Percentiles rank a stretch among this genome's conserved stretches.
Evolutionary conservation across 2,797 vertebrate genomes (phyloP).

Genomic region (Phrynocephalus guinanensis): DNA sequence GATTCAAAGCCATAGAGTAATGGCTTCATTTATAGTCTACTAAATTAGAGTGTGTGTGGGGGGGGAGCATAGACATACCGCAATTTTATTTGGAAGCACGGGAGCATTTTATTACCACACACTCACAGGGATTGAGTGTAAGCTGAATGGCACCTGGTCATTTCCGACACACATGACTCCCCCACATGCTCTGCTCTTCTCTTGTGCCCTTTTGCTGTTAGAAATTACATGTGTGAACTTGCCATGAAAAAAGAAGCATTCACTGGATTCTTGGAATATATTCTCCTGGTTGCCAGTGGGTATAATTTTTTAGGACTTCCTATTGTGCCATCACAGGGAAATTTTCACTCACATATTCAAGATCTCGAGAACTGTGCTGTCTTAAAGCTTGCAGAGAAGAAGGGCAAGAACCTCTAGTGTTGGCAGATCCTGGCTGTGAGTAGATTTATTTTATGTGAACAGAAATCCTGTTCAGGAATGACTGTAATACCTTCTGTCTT

Average conservation of each 20-base stretch:
- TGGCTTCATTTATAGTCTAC: neutral
- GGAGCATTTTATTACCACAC: no score
- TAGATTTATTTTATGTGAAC: no score
- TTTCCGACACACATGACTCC: neutral
- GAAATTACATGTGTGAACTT: neutral
- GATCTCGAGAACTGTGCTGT: neutral
- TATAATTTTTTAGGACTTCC: neutral
- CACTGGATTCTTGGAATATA: neutral
- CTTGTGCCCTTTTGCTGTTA: neutral
- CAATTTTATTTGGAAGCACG: neutral
- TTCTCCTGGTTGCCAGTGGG: neutral
- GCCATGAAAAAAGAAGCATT: neutral
- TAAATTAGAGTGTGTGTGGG: neutral
- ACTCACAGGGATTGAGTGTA: neutral
- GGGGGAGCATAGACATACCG: neutral
- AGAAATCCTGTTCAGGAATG: neutral
- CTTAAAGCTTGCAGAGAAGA: neutral
- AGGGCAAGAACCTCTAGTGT: no score
- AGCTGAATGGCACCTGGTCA: no score
- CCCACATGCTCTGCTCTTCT: neutral
- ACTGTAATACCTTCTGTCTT: neutral
- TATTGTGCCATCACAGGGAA: no score
- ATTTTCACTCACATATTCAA: neutral
- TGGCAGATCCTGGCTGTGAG: no score
- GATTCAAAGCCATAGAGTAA: neutral